Conservation (phyloP, 2,888 invertebrate species). For the Bellardia pandia region DNA sequence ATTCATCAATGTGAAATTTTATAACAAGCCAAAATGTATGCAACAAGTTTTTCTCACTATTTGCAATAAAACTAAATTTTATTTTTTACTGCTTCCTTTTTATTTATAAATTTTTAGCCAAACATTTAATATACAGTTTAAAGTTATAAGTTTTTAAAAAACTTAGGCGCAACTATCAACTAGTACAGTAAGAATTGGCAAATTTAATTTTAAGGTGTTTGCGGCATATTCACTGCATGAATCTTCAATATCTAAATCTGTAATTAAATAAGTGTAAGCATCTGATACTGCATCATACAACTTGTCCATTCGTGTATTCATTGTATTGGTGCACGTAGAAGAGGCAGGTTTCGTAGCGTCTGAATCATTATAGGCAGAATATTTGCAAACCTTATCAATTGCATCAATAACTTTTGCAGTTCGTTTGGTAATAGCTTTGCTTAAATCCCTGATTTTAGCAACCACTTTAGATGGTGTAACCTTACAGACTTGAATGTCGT, state of each 20-base stretch:
- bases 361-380: constrained; percentile 15
- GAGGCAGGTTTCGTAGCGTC: constrained; percentile 2
- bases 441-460: neutral
- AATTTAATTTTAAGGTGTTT: neutral
- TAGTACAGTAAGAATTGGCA: neutral
- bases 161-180: neutral
- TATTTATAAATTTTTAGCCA: too few relatives aligned
- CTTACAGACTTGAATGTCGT: constrained; percentile 42
- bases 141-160: neutral
- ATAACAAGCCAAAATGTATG: too few relatives aligned
- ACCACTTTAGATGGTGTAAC: neutral
- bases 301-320: neutral
- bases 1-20: too few relatives aligned
- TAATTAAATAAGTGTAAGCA: constrained; percentile 2
- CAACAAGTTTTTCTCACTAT: too few relatives aligned
- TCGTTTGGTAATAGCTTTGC: neutral
- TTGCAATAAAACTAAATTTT: too few relatives aligned
- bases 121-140: too few relatives aligned
- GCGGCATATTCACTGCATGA: constrained; percentile 21
- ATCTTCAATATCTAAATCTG: neutral
- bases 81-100: too few relatives aligned
- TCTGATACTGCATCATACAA: neutral
- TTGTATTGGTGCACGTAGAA: neutral
- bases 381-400: constrained; percentile 25
- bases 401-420: constrained; percentile 10